Evolutionary conservation across 2,113 vertebrate genomes (phyloP).

Genomic region (Fulmarus glacialis): DNA sequence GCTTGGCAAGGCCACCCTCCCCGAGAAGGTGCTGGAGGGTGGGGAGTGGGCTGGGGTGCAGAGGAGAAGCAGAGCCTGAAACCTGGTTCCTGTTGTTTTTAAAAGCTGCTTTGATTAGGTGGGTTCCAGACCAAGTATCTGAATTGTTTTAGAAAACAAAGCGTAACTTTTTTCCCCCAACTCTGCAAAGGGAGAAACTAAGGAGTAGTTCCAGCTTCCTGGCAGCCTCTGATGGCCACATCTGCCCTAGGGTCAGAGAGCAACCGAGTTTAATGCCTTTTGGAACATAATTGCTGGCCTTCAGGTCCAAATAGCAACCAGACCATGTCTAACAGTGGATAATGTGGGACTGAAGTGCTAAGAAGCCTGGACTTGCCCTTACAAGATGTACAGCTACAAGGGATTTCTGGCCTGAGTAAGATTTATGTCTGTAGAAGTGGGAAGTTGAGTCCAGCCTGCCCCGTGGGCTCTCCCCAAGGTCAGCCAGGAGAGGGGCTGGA

Average conservation of each 20-base stretch:
- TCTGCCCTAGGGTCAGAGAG: not conserved
- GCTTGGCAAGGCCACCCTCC: not conserved
- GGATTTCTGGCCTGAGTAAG: not conserved
- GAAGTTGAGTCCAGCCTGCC: not conserved
- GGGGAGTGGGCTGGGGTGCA: not conserved
- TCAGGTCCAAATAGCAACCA: not conserved
- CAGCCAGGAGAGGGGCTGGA: not conserved
- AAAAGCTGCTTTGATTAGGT: not conserved
- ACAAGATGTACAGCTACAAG: not conserved
- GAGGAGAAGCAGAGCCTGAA: not conserved
- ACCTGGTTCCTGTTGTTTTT: not conserved
- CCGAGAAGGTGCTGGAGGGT: not conserved
- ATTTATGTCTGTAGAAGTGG: not conserved
- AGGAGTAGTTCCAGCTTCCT: not conserved
- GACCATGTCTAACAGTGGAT: not conserved
- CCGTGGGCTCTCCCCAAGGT: not conserved
- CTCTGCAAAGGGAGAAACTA: not conserved
- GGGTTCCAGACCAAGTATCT: not conserved
- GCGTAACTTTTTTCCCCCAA: rapidly evolving
- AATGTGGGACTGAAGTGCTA: not conserved
- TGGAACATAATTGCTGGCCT: not conserved
- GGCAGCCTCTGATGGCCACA: not conserved
- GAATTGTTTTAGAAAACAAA: not conserved
- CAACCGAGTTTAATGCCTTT: not conserved
- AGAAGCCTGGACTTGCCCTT: not conserved